Percentiles rank a stretch among this genome's conserved stretches.
phyloP scores from a whole-genome alignment of 2,888 invertebrate species.

The Cryptus armator region DNA sequence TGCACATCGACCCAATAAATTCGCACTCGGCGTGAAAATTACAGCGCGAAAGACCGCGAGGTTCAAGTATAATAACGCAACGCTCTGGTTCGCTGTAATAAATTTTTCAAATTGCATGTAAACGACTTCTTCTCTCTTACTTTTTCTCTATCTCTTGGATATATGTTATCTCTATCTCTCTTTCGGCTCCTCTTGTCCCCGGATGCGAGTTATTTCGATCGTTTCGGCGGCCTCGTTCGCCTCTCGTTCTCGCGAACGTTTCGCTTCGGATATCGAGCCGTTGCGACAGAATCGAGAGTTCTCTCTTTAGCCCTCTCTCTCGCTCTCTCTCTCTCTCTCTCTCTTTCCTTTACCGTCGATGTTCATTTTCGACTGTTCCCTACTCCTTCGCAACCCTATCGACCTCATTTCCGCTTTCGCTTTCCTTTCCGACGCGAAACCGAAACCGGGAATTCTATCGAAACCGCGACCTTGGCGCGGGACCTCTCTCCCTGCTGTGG shows the following conservation, averaged over 20 bases:
- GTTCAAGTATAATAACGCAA: slow-evolving; percentile 21
- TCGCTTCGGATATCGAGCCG: slow-evolving; percentile 52
- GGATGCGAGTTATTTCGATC: slow-evolving; percentile 69
- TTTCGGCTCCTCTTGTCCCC: slow-evolving; percentile 51
- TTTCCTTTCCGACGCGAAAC: slow-evolving; percentile 26
- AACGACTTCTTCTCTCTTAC: slow-evolving; percentile 8
- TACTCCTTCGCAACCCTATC: neutral
- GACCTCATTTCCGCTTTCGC: slow-evolving; percentile 58
- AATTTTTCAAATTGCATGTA: slow-evolving; percentile 43
- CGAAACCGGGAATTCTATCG: neutral
- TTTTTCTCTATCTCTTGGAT: neutral
- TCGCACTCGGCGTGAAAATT: neutral
- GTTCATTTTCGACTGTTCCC: slow-evolving; percentile 19
- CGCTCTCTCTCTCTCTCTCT: too few species aligned
- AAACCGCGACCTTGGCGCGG: slow-evolving; percentile 26
- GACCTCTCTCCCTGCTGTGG: too few species aligned
- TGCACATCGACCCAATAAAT: neutral
- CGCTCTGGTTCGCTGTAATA: slow-evolving; percentile 22
- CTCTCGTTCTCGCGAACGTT: slow-evolving; percentile 20
- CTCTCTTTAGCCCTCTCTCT: neutral
- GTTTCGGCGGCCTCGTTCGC: slow-evolving; percentile 66
- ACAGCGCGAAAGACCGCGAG: neutral
- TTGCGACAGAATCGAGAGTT: slow-evolving; percentile 57
- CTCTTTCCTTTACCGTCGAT: slow-evolving; percentile 3
- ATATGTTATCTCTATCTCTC: neutral